phyloP scores from a whole-genome alignment of 2,113 vertebrate species.

The Stegostoma tigrinum region DNA sequence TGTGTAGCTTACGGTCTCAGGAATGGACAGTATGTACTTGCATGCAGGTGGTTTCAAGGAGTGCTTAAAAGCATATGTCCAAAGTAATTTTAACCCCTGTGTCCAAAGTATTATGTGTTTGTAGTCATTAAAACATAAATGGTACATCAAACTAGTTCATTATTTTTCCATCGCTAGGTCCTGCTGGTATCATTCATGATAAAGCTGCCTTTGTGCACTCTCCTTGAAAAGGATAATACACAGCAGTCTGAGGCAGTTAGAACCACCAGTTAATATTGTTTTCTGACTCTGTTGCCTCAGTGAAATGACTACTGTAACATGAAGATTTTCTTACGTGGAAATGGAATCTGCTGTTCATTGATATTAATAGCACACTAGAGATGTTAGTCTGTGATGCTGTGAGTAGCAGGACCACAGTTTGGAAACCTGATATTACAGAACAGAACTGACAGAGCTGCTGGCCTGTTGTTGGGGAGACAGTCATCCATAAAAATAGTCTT shows the following conservation, averaged over 20 bases:
- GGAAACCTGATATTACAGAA: slow-evolving; percentile 65
- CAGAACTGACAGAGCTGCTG: slow-evolving; percentile 59
- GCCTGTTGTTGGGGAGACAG: slow-evolving; percentile 56
- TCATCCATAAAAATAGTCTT: slow-evolving; percentile 56
- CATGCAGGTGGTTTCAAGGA: slow-evolving; percentile 56
- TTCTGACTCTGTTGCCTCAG: slow-evolving; percentile 52
- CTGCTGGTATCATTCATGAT: slow-evolving; percentile 43
- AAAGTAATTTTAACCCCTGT: neutral
- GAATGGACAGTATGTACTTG: slow-evolving; percentile 40
- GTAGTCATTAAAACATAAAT: slow-evolving; percentile 21
- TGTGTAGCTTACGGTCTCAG: slow-evolving; percentile 40
- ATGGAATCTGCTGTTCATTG: slow-evolving; percentile 72
- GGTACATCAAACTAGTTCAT: neutral
- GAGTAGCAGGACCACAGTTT: slow-evolving; percentile 55
- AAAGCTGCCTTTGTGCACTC: slow-evolving; percentile 61
- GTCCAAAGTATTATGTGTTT: slow-evolving; percentile 2
- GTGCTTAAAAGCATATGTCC: slow-evolving; percentile 41
- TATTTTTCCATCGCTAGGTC: neutral
- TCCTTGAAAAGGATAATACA: slow-evolving; percentile 51
- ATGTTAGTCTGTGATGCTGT: slow-evolving; percentile 59
- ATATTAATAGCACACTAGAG: slow-evolving; percentile 79
- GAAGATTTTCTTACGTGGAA: slow-evolving; percentile 66
- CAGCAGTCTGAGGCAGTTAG: slow-evolving; percentile 48
- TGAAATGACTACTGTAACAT: slow-evolving; percentile 53
- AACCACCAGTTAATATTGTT: slow-evolving; percentile 54